phyloP scores from a whole-genome alignment of 23 tunicate species.

The Botrylloides violaceus region DNA sequence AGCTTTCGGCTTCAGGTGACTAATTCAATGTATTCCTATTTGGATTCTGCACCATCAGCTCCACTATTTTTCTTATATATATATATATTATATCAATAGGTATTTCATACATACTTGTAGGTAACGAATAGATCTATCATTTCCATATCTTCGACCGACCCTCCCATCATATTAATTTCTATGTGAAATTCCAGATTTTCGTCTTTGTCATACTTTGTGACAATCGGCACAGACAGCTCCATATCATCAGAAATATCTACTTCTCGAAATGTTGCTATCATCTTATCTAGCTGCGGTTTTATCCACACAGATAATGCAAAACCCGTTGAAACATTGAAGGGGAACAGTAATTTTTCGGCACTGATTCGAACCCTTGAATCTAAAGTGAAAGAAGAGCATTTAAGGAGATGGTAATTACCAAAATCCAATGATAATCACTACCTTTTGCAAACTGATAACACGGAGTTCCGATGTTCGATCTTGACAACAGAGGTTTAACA shows the following conservation, averaged over 20 bases:
- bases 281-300: neutral
- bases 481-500: neutral
- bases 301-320: conserved; percentile 21
- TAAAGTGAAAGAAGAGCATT: neutral
- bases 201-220: conserved; percentile 3
- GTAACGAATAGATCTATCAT: neutral
- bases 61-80: too few relatives aligned
- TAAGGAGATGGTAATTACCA: neutral
- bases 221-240: neutral
- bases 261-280: neutral
- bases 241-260: neutral
- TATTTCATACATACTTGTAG: neutral
- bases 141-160: neutral
- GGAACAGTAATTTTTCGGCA: neutral
- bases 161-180: neutral
- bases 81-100: too few relatives aligned
- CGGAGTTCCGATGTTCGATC: conserved; percentile 22
- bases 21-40: too few relatives aligned
- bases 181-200: neutral
- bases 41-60: too few relatives aligned
- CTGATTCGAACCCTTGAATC: neutral
- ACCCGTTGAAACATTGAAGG: neutral
- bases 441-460: conserved; percentile 36
- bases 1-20: too few relatives aligned
- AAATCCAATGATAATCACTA: neutral